Percentiles rank a stretch among this genome's conserved stretches.
Evolutionary conservation across 2,113 vertebrate genomes (phyloP).

Genomic region (Lethenteron reissneri): DNA sequence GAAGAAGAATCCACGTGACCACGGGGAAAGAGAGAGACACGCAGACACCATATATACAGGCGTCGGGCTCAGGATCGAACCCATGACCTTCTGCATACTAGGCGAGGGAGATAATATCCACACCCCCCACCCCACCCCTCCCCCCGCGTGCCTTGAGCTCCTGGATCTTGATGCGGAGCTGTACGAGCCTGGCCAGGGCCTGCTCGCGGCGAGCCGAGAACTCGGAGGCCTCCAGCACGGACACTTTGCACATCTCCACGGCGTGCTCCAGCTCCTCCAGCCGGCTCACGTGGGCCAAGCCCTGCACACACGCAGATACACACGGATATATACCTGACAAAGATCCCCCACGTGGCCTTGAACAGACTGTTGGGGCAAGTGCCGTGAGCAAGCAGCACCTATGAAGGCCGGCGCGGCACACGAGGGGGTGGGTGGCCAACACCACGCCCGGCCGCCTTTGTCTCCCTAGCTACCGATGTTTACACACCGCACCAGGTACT

Average conservation of each 20-base stretch:
- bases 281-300: conserved; percentile 55
- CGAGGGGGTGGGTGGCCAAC: background rate
- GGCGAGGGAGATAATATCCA: no score
- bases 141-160: conserved; percentile 49
- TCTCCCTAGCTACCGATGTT: background rate
- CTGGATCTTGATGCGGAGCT: conserved; percentile 80
- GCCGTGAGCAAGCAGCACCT: background rate
- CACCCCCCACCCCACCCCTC: no score
- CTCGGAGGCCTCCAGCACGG: conserved; percentile 64
- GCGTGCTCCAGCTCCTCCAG: conserved; percentile 55
- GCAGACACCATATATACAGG: no score
- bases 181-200: conserved; percentile 75
- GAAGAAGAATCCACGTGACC: no score
- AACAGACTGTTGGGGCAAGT: background rate
- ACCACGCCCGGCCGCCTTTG: background rate
- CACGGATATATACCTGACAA: background rate
- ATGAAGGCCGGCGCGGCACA: background rate
- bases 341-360: background rate
- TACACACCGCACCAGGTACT: background rate
- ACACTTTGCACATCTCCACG: conserved; percentile 70
- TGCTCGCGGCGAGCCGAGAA: conserved; percentile 82
- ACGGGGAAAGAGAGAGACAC: no score
- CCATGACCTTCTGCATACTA: no score
- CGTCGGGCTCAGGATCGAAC: no score
- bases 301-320: conserved; percentile 21